Evolutionary conservation across 2,797 vertebrate species (phyloP).

Genomic region (Acipenser transmontanus): DNA sequence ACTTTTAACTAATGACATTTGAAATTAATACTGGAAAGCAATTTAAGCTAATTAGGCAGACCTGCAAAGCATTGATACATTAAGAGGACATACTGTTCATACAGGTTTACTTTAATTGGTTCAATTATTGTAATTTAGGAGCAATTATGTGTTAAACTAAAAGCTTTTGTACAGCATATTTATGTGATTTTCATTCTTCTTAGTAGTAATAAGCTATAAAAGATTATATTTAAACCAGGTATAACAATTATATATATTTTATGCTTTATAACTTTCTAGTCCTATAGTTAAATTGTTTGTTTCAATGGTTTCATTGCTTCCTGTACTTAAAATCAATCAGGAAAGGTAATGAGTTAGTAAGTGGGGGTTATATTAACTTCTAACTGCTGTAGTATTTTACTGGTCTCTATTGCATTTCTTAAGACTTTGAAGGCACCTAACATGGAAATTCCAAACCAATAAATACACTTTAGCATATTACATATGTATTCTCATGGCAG

Average conservation of each 20-base stretch:
- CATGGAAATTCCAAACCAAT: too few relatives aligned
- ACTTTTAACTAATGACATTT: constrained; percentile 83
- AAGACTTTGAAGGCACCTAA: too few relatives aligned
- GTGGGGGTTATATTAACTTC: too few relatives aligned
- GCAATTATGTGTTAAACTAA: constrained; percentile 90
- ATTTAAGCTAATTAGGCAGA: constrained; percentile 91
- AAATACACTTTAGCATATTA: too few relatives aligned
- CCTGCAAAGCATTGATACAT: constrained; percentile 88
- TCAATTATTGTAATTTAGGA: constrained; percentile 98
- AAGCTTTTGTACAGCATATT: constrained; percentile 85
- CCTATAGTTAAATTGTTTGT: constrained; percentile 14
- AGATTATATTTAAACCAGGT: constrained; percentile 60
- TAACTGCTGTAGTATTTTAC: too few relatives aligned
- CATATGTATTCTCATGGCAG: too few relatives aligned
- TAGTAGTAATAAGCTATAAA: constrained; percentile 64
- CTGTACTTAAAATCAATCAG: too few relatives aligned
- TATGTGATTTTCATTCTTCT: constrained; percentile 60
- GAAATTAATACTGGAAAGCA: constrained; percentile 83
- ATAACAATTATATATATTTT: constrained; percentile 55
- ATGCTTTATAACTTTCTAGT: constrained; percentile 51
- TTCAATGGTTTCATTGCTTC: too few relatives aligned
- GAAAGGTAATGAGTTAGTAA: too few relatives aligned
- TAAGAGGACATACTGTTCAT: constrained; percentile 96
- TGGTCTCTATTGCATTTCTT: too few relatives aligned
- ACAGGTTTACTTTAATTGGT: constrained; percentile 98